Evolutionary conservation across 2,797 vertebrate genomes (phyloP).

Genomic region (Hydrolagus colliei): DNA sequence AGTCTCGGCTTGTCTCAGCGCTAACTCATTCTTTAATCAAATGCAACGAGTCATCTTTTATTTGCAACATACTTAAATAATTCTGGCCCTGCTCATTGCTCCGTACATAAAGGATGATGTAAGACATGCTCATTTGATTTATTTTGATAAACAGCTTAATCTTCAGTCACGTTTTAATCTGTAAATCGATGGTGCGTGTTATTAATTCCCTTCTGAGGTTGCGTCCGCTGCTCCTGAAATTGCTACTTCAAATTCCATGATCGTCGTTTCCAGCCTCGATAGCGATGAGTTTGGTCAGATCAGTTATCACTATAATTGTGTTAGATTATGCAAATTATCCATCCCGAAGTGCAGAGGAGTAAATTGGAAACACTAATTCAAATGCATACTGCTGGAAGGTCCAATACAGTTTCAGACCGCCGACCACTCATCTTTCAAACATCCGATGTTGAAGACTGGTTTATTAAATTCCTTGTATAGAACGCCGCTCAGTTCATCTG

Average conservation of each 20-base stretch:
- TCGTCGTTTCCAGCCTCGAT: background rate
- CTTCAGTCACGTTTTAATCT: background rate
- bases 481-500: background rate
- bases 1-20: background rate
- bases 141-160: constrained; percentile 23
- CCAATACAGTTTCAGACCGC: background rate
- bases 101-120: constrained; percentile 1
- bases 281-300: background rate
- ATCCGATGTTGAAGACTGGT: background rate
- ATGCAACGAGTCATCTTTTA: background rate
- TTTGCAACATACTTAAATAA: background rate
- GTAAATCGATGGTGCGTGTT: background rate
- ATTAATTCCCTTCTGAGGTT: constrained; percentile 10
- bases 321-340: background rate
- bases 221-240: background rate
- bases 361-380: background rate
- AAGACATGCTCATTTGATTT: background rate
- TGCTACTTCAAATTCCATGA: background rate
- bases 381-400: background rate
- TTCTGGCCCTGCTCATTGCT: background rate
- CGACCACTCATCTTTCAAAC: background rate
- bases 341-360: background rate
- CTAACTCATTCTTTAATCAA: background rate
- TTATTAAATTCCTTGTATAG: background rate
- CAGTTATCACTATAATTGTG: background rate